Conservation (phyloP, 30 jellyfish, hydroid and myxozoan genomes). For the Clytia hemisphaerica region DNA sequence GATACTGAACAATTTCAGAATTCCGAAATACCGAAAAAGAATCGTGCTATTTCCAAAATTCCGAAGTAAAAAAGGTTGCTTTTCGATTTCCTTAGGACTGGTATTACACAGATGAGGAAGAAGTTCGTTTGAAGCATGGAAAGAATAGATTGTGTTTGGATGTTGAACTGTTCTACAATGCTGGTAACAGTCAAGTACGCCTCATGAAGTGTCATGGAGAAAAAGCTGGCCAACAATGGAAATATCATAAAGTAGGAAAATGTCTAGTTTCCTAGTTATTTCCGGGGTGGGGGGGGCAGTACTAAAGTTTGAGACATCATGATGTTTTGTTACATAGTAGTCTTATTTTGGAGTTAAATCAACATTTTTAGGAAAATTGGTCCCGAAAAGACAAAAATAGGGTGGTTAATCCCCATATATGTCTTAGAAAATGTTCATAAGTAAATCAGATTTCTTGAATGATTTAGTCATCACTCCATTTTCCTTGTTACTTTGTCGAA, state of each 20-base stretch:
- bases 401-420: too few species aligned
- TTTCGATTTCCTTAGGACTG: constrained; percentile 33
- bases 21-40: too few species aligned
- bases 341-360: background rate
- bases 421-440: too few species aligned
- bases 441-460: too few species aligned
- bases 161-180: constrained; percentile 24
- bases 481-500: too few species aligned
- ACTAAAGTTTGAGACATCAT: too few species aligned
- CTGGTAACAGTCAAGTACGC: constrained; percentile 17
- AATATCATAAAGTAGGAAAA: constrained; percentile 36
- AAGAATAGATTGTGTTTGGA: constrained; percentile 61
- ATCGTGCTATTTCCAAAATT: too few species aligned
- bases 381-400: too few species aligned
- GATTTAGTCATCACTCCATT: too few species aligned
- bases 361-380: background rate
- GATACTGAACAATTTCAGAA: too few species aligned
- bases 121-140: constrained; percentile 47
- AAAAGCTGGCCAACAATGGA: constrained; percentile 79
- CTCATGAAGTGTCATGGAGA: constrained; percentile 84
- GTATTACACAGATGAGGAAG: constrained; percentile 38
- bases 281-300: too few species aligned
- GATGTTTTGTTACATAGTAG: background rate
- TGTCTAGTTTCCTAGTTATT: too few species aligned
- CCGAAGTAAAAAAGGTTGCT: background rate